phyloP scores from a whole-genome alignment of 2,797 vertebrate species.

The Tinamus major region DNA sequence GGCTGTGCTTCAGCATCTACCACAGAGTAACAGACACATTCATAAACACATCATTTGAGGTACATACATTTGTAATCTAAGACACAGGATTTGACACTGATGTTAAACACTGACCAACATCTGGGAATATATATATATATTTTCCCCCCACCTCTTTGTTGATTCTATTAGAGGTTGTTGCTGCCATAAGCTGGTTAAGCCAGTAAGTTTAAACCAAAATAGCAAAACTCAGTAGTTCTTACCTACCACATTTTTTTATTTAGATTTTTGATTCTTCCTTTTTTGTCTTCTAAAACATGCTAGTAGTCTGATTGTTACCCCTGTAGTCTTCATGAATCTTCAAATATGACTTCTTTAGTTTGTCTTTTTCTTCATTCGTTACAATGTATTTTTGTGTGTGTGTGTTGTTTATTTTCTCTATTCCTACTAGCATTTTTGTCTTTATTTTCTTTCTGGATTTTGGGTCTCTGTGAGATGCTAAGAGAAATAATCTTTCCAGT shows the following conservation, averaged over 20 bases:
- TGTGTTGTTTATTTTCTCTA: background rate
- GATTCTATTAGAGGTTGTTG: background rate
- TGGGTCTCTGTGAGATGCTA: conserved; percentile 20
- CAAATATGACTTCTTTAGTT: background rate
- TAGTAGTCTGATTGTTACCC: background rate
- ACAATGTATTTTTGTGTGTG: background rate
- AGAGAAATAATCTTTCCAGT: background rate
- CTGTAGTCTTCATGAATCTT: background rate
- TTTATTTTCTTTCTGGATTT: background rate
- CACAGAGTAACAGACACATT: background rate
- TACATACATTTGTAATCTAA: background rate
- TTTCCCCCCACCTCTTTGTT: background rate
- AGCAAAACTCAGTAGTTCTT: background rate
- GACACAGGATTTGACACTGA: background rate
- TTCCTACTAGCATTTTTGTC: background rate
- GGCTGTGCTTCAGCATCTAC: background rate
- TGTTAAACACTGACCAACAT: background rate
- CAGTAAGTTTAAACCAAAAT: background rate
- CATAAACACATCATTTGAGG: background rate
- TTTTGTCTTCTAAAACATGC: background rate
- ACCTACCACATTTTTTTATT: background rate
- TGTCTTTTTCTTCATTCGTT: background rate
- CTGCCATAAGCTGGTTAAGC: background rate
- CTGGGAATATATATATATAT: background rate
- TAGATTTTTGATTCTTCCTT: background rate